A percentile compares a stretch with the other conserved stretches of the same genome.
These are phyloP conservation scores for Alloplasta piceator DNA, from an alignment of 2,888 invertebrate species.

Conservation along the genomic window DNA sequence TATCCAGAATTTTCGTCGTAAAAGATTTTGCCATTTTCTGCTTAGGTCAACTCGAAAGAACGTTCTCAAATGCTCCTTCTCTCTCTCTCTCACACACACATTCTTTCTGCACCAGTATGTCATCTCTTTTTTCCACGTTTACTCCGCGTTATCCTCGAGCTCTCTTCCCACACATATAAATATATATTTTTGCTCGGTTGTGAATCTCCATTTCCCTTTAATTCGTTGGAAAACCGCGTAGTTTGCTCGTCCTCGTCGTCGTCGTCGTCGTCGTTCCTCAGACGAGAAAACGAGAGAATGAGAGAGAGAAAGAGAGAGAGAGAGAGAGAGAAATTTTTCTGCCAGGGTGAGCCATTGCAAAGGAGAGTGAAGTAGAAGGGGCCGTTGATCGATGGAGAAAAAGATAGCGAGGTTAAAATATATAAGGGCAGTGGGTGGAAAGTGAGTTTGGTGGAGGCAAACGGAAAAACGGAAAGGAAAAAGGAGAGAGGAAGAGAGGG, in stretches of 20 bases:
- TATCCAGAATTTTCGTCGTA: slow-evolving; percentile 63
- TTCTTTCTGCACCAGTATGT: slow-evolving; percentile 22
- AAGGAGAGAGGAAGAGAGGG: slow-evolving; percentile 34
- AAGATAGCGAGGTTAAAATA: slow-evolving; percentile 53
- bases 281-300: slow-evolving; percentile 37
- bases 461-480: not conserved
- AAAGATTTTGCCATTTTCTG: slow-evolving; percentile 75
- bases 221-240: slow-evolving; percentile 67
- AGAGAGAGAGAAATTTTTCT: slow-evolving; percentile 39
- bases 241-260: slow-evolving; percentile 54
- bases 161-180: slow-evolving; percentile 22
- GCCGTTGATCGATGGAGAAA: slow-evolving; percentile 57
- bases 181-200: slow-evolving; percentile 39
- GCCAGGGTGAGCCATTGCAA: slow-evolving; percentile 15
- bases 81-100: slow-evolving; percentile 20
- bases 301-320: slow-evolving; percentile 13
- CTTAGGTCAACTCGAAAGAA: slow-evolving; percentile 75
- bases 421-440: slow-evolving; percentile 53
- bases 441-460: slow-evolving; percentile 48
- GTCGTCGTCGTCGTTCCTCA: slow-evolving; percentile 34
- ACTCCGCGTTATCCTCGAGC: slow-evolving; percentile 32
- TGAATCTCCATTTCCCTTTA: slow-evolving; percentile 69
- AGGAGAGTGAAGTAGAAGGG: slow-evolving; percentile 41
- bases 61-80: slow-evolving; percentile 58
- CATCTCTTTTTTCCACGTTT: slow-evolving; percentile 46